These are phyloP conservation scores for Setipinna tenuifilis DNA, from an alignment of 2,797 vertebrate species.

Conservation along the genomic window DNA sequence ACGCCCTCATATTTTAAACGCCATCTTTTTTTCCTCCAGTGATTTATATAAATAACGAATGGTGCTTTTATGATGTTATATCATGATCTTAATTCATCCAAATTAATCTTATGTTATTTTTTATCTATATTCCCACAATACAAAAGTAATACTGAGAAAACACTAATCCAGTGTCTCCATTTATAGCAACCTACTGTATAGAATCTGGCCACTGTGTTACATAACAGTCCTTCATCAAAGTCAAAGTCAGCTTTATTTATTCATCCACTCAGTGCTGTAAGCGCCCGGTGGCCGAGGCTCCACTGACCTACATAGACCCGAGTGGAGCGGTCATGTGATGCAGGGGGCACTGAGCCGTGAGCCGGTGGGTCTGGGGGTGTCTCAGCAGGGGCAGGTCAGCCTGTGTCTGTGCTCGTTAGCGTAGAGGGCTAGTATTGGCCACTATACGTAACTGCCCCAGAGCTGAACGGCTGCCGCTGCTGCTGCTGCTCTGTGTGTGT, in stretches of 20 bases:
- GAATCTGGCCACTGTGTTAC: constrained; percentile 16
- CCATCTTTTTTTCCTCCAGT: too few relatives aligned
- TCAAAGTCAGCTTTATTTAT: too few relatives aligned
- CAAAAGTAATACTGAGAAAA: too few relatives aligned
- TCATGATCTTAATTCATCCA: too few relatives aligned
- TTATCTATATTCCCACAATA: too few relatives aligned
- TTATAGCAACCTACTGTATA: background rate
- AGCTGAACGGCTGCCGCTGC: too few relatives aligned
- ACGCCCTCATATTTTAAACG: too few relatives aligned
- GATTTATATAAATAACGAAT: too few relatives aligned
- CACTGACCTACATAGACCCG: constrained; percentile 42
- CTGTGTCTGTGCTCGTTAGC: background rate
- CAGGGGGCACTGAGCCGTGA: background rate
- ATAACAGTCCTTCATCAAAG: constrained; percentile 26
- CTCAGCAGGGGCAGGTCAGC: background rate
- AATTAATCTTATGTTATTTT: too few relatives aligned
- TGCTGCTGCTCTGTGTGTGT: background rate
- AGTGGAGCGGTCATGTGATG: background rate
- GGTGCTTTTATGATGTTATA: too few relatives aligned
- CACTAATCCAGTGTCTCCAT: background rate
- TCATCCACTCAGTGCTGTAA: background rate
- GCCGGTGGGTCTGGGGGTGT: background rate
- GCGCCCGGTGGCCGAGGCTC: background rate
- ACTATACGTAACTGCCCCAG: too few relatives aligned
- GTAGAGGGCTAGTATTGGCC: too few relatives aligned